Conservation (phyloP, 2,888 invertebrate genomes). For the Mantis religiosa region DNA sequence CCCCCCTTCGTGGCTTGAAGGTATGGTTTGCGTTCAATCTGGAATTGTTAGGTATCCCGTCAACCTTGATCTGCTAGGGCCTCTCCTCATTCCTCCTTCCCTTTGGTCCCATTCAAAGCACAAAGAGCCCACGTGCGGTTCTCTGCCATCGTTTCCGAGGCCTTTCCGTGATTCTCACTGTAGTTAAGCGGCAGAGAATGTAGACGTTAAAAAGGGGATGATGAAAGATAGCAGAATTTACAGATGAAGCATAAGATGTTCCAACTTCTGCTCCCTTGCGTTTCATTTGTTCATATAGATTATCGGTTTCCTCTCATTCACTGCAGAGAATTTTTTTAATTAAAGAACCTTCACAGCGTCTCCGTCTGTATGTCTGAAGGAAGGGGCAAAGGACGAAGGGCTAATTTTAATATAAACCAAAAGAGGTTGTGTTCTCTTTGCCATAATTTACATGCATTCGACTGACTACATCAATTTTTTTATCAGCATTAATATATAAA, state of each 20-base stretch:
- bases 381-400: background rate
- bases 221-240: background rate
- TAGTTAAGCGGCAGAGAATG: background rate
- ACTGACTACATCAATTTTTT: too few relatives aligned
- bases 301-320: background rate
- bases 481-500: too few relatives aligned
- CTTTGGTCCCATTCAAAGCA: too few relatives aligned
- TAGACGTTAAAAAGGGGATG: background rate
- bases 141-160: too few relatives aligned
- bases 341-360: background rate
- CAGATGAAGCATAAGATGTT: background rate
- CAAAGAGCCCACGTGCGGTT: too few relatives aligned
- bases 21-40: too few relatives aligned
- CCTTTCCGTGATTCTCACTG: too few relatives aligned
- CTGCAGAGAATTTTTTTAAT: background rate
- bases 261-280: background rate
- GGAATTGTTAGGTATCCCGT: too few relatives aligned
- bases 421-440: background rate
- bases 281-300: background rate
- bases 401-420: background rate
- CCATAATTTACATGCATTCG: too few relatives aligned
- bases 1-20: too few relatives aligned
- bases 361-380: background rate
- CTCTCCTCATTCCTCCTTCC: too few relatives aligned
- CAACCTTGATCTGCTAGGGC: too few relatives aligned